Evolutionary conservation across 2,113 vertebrate species (phyloP), one percentile per base, ranked within the genome.

Genomic region (Semicossyphus pulcher): DNA sequence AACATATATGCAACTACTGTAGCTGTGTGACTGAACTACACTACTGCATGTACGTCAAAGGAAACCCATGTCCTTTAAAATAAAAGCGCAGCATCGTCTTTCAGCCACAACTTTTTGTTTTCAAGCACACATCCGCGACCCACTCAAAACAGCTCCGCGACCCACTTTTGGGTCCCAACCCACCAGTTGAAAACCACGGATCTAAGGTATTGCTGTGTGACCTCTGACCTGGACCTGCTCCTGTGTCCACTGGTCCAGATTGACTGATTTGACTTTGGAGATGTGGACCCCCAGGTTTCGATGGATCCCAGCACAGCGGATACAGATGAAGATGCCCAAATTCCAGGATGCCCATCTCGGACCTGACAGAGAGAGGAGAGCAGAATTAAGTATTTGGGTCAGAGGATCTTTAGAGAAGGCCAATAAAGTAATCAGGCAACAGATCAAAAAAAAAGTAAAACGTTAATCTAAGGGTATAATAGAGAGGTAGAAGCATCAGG

Each of bases 301-400:
- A 93, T 99, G 98, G 90, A 99, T 97, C 2, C 98, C 98, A 2
- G 98, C 98, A 83, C 98, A 99, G 54, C 97, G 97, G 78, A 99
- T 99, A 44, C 98, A 99, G 85, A 99, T 94, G 86, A 99, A 99
- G 11, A 99, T 96, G 0, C 98, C 98, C 9, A 99, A 93, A 62
- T 99, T 99, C 98, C 98, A 99, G 28, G 98, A 99, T 0, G 97
- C 95, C 98, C 98, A 99, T 94, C 98, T 94, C 11, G 98, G 98
- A 81, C 98, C 98, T 99, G 54, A 42, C 12, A 52, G 39, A 71
- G 18, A 29, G 11, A 54, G 21, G 3, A 52, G 26, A 45, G 20
- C 5, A 9, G 4, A 4, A 12, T 32, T 16, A 37, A 31, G 37
- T 4, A 57, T 57, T 61, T 25, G 60, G 23, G 56, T 7, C 15